Conservation (phyloP, 2,797 vertebrate species). For the Sebastes minor region DNA sequence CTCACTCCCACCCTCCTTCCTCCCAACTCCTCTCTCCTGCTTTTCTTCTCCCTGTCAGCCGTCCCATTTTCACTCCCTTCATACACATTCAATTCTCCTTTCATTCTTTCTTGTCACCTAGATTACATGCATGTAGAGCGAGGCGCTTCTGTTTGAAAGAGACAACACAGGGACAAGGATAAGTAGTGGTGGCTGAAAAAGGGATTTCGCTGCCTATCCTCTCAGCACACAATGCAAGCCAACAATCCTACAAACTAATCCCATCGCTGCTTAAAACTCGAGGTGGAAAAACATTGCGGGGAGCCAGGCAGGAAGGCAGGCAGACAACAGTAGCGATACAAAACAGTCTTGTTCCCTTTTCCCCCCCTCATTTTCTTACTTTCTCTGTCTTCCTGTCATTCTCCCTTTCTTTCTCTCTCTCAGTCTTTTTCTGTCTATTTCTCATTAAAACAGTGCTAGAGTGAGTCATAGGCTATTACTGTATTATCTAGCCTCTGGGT, state of each 20-base stretch:
- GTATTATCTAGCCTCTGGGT: conserved; percentile 79
- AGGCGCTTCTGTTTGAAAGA: conserved; percentile 78
- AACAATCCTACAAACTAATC: conserved; percentile 84
- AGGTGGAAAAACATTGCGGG: conserved; percentile 68
- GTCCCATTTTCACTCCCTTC: conserved; percentile 68
- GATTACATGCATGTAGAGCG: conserved; percentile 83
- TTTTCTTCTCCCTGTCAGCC: conserved; percentile 50
- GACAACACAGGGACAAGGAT: conserved; percentile 81
- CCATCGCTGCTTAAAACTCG: conserved; percentile 77
- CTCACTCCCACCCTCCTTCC: conserved; percentile 29
- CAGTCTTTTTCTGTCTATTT: conserved; percentile 44
- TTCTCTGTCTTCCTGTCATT: conserved; percentile 25
- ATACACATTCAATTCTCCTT: conserved; percentile 71
- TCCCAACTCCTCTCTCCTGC: conserved; percentile 23
- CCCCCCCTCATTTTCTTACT: conserved; percentile 11
- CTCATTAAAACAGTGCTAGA: conserved; percentile 65
- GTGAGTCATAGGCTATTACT: conserved; percentile 78
- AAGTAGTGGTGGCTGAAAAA: conserved; percentile 81
- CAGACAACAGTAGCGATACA: conserved; percentile 26
- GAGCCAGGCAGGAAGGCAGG: conserved; percentile 53
- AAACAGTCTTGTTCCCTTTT: conserved; percentile 31
- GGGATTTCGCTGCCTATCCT: conserved; percentile 83
- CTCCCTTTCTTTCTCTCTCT: conserved; percentile 4
- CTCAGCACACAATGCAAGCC: conserved; percentile 80
- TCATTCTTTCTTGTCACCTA: conserved; percentile 77